Evolutionary conservation across 1,140 invertebrate species (phyloP).

Genomic region (Drepana arcuata): DNA sequence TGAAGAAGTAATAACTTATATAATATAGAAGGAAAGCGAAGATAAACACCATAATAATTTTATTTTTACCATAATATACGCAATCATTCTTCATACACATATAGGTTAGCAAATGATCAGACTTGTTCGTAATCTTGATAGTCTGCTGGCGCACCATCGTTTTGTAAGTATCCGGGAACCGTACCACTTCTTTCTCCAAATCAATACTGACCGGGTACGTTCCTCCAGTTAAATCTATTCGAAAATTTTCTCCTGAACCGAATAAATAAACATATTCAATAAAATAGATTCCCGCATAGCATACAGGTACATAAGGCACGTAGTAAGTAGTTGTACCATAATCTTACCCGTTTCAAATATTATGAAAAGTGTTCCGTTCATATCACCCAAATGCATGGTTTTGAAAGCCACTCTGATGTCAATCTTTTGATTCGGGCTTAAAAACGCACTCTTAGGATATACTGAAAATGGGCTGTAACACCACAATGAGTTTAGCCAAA

Average conservation of each 20-base stretch:
- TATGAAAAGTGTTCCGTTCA: constrained; percentile 25
- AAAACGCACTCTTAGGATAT: constrained; percentile 40
- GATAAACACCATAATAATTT: constrained; percentile 1
- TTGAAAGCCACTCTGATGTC: constrained; percentile 41
- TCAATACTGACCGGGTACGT: constrained; percentile 38
- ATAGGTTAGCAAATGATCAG: constrained; percentile 41
- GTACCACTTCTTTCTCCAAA: constrained; percentile 46
- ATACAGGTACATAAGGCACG: too few relatives aligned
- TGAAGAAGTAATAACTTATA: too few relatives aligned
- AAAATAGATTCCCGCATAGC: too few relatives aligned
- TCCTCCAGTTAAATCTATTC: constrained; percentile 31
- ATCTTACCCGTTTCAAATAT: constrained; percentile 49
- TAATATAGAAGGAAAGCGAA: too few relatives aligned
- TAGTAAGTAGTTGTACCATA: too few relatives aligned
- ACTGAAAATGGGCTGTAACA: constrained; percentile 46
- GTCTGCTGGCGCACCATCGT: constrained; percentile 49
- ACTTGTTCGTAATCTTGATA: constrained; percentile 55
- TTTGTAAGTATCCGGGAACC: constrained; percentile 52
- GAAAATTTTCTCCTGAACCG: constrained; percentile 42
- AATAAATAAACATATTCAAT: too few relatives aligned
- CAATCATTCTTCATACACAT: constrained; percentile 59
- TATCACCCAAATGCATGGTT: constrained; percentile 46
- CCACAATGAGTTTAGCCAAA: constrained; percentile 2
- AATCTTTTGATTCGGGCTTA: constrained; percentile 37
- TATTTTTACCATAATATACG: constrained; percentile 36